These are phyloP conservation scores for Agrochola circellaris DNA, from an alignment of 2,888 invertebrate genomes.

Conservation along the genomic window DNA sequence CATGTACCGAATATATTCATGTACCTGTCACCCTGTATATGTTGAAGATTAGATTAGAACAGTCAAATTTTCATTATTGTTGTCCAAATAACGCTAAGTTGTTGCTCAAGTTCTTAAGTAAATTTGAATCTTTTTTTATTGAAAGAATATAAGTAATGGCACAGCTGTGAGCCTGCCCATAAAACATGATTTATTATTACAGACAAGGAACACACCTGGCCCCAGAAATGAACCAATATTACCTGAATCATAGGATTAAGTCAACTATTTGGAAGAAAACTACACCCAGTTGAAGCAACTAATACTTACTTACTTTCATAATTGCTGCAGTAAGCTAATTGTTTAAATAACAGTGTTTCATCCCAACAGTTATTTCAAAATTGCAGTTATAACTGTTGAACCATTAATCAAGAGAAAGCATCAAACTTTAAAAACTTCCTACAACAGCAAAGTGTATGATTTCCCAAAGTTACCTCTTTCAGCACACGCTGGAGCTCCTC, in stretches of 20 bases:
- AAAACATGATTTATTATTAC: not conserved
- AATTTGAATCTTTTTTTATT: not conserved
- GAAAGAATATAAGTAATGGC: not conserved
- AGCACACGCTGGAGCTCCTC: conserved; percentile 87
- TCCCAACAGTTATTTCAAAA: not conserved
- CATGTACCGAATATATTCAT: no score
- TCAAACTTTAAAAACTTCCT: not conserved
- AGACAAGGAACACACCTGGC: not conserved
- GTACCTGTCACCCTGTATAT: no score
- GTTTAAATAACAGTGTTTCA: not conserved
- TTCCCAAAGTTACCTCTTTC: conserved; percentile 80
- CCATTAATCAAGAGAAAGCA: not conserved
- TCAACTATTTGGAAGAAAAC: not conserved
- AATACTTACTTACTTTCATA: conserved; percentile 9
- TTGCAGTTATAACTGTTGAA: not conserved
- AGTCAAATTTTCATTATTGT: not conserved
- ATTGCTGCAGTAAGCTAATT: not conserved
- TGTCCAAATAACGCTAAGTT: not conserved
- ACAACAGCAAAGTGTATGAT: not conserved
- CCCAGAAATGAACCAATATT: not conserved
- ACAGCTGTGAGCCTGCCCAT: conserved; percentile 10
- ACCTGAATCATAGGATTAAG: not conserved
- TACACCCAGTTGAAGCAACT: not conserved
- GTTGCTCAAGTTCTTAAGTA: not conserved
- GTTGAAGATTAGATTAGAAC: conserved; percentile 19